These are phyloP conservation scores for Agrochola litura DNA, from an alignment of 2,888 invertebrate genomes.

Conservation along the genomic window DNA sequence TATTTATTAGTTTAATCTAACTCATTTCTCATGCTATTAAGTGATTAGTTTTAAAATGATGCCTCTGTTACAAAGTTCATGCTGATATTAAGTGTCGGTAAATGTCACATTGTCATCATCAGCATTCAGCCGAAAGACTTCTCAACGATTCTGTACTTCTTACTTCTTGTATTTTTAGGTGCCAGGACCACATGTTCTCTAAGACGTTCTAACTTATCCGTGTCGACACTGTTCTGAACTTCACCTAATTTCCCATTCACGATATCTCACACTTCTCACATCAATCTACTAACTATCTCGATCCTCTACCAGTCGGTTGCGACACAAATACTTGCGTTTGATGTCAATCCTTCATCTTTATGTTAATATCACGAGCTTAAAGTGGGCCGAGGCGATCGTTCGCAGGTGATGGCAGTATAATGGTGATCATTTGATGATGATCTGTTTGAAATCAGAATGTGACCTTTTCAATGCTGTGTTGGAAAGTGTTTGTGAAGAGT, in stretches of 20 bases:
- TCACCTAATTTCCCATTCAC: constrained; percentile 39
- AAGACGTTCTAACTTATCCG: neutral
- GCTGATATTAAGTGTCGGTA: neutral
- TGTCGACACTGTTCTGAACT: constrained; percentile 18
- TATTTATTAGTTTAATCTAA: too few relatives aligned
- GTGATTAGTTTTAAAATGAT: neutral
- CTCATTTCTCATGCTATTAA: neutral
- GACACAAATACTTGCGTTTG: constrained; percentile 44
- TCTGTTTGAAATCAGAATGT: constrained; percentile 23
- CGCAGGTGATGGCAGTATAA: constrained; percentile 23
- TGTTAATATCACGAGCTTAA: constrained; percentile 61
- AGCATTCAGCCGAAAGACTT: neutral
- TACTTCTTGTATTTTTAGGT: too few relatives aligned
- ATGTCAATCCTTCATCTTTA: constrained; percentile 68
- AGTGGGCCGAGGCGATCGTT: constrained; percentile 57
- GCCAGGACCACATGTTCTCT: neutral
- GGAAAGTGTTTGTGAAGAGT: neutral
- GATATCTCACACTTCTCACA: constrained; percentile 14
- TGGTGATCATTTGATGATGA: constrained; percentile 38
- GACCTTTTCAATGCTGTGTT: constrained; percentile 19
- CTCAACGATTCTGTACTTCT: neutral
- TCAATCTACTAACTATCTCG: constrained; percentile 19
- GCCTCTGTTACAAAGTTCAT: neutral
- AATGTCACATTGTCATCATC: neutral
- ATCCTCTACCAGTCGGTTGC: constrained; percentile 25